Conservation (phyloP, 1,140 invertebrate genomes). For the Drosophila kurseongensis region DNA sequence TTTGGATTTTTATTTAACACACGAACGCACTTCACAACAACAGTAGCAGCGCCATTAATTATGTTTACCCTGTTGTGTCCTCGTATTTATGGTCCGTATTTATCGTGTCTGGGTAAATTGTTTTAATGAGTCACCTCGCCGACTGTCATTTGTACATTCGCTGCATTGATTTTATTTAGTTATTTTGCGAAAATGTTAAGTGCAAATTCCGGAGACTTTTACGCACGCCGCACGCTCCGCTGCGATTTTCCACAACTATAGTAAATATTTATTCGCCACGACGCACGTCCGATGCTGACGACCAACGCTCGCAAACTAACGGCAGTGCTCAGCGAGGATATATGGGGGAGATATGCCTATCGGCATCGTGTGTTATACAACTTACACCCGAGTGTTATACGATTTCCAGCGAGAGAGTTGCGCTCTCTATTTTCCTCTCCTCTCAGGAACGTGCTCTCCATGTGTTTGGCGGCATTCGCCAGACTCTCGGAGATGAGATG, state of each 20-base stretch:
- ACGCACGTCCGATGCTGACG: slow-evolving; percentile 69
- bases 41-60: slow-evolving; percentile 55
- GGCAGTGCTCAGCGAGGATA: slow-evolving; percentile 19
- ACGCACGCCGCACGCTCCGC: slow-evolving; percentile 30
- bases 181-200: slow-evolving; percentile 6
- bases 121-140: slow-evolving; percentile 14
- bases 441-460: not conserved
- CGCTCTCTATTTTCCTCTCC: slow-evolving; percentile 12
- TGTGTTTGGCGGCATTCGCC: slow-evolving; percentile 63
- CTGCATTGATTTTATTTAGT: slow-evolving; percentile 13
- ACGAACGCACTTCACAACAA: slow-evolving; percentile 16
- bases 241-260: slow-evolving; percentile 17
- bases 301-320: slow-evolving; percentile 73
- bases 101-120: slow-evolving; percentile 28
- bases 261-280: slow-evolving; percentile 18
- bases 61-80: slow-evolving; percentile 63
- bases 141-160: not conserved
- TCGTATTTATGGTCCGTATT: slow-evolving; percentile 57
- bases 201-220: slow-evolving; percentile 12
- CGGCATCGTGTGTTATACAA: slow-evolving; percentile 28
- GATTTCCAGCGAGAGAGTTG: slow-evolving; percentile 40
- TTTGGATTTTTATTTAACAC: slow-evolving; percentile 38
- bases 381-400: slow-evolving; percentile 17
- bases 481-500: slow-evolving; percentile 15
- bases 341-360: not conserved